Base-by-base conservation (phyloP, 2,113 vertebrate genomes). In the Suricata suricatta region DNA sequence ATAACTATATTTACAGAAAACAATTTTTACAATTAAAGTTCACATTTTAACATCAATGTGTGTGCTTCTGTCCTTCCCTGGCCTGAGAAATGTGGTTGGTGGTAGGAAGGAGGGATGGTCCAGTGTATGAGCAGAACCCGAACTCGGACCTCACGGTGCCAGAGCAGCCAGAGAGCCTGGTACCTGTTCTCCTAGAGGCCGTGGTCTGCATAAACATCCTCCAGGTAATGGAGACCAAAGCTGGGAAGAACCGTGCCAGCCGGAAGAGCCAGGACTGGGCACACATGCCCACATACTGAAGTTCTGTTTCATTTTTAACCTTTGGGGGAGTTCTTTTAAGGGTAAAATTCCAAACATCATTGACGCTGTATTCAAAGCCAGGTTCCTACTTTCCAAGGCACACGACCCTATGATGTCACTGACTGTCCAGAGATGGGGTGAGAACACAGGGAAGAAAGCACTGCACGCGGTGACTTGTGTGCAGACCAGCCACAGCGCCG, bases 1-100 rank as follows among this genome's bases (percentile, higher is more conserved):
- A 98, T 31, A 98, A 98, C 96, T 97, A 94, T 98, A 98, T 98
- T 98, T 98, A 98, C 82, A 98, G 98, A 98, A 98, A 97, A 93
- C 33, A 38, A 85, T 98, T 99, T 99, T 98, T 98, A 98, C 94
- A 95, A 99, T 99, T 99, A 99, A 99, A 99, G 97, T 96, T 97
- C 98, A 98, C 98, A 98, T 98, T 99, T 99, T 98, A 98, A 98
- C 98, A 98, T 47, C 97, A 97, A 72, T 8, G 1, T 0, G 86
- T 86, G 93, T 81, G 76, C 79, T 66, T 35, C 63, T 14, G 33
- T 97, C 63, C 79, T 94, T 96, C 3, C 41, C 44, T 23, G 0
- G 74, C 31, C 64, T 0, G 0, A 27, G 77, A 64, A 64, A 23
- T 5, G 19, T 29, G 66, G 63, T 74, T 41, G 52, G 54, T 60